phyloP scores from a whole-genome alignment of 2,113 vertebrate genomes.

The Coturnix japonica region DNA sequence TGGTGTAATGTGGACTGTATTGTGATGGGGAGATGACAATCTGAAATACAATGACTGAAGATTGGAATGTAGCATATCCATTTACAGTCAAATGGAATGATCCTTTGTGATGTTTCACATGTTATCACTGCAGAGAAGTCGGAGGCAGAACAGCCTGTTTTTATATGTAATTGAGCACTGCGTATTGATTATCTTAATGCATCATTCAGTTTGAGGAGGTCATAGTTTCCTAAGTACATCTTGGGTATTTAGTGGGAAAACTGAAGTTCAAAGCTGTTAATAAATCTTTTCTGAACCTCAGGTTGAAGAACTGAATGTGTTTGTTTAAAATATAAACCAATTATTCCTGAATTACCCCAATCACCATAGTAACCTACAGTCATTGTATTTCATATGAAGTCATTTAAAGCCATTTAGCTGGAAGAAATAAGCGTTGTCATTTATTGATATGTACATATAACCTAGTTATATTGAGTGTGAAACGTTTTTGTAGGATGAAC shows the following conservation, averaged over 20 bases:
- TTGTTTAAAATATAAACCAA: slow-evolving; percentile 36
- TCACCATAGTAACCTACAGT: slow-evolving; percentile 46
- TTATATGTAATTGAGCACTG: neutral
- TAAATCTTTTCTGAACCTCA: neutral
- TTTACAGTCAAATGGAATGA: neutral
- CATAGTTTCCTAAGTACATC: neutral
- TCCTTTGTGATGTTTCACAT: neutral
- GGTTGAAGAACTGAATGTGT: neutral
- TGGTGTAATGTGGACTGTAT: neutral
- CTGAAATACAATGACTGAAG: neutral
- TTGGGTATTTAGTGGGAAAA: neutral
- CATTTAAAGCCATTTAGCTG: slow-evolving; percentile 45
- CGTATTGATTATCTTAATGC: neutral
- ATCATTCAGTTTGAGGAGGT: neutral
- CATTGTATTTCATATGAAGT: neutral
- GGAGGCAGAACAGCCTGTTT: neutral
- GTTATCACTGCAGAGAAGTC: neutral
- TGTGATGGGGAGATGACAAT: neutral
- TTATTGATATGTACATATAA: slow-evolving; percentile 42
- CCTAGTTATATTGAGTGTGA: slow-evolving; percentile 35
- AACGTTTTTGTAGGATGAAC: slow-evolving; percentile 9
- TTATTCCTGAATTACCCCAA: slow-evolving; percentile 31
- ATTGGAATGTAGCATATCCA: neutral
- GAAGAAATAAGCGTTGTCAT: slow-evolving; percentile 37
- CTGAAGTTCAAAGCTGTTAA: neutral